Evolutionary conservation across 1,140 invertebrate genomes (phyloP), one percentile per base, ranked within the genome.

Genomic region (Kradibia gibbosae): DNA sequence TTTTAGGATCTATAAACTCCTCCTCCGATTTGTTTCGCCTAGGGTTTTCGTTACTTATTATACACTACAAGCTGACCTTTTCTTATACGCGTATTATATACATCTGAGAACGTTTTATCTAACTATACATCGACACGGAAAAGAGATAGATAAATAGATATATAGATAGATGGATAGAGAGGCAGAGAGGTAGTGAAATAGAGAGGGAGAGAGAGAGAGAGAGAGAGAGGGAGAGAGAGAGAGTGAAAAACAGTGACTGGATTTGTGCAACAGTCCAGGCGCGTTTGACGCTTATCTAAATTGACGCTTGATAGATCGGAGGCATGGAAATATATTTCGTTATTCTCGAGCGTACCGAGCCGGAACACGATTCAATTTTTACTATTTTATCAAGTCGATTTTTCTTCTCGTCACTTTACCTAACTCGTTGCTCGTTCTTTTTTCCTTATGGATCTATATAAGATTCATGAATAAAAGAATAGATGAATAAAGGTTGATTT

Each of bases 281-380:
- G 60, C 50, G 65, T 77, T 60, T 81, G 80, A 81, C 45, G 67
- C 81, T 82, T 78, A 82, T 82, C 81, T 82, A 78, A 82, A 82
- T 82, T 82, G 81, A 82, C 75, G 70, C 75, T 53, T 62, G 67
- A 82, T 28, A 78, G 75, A 82, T 78, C 75, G 75, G 31, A 45
- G 72, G 39, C 50, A 31, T 71, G 77, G 62, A 53, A 72, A 53
- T 57, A 22, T 71, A 62, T 75, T 74, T 74, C 57, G 71, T 74
- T 67, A 75, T 75, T 50, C 72, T 20, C 31, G 45, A 34, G 79
- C 50, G n/a, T 62, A 75, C 39, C 79, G 34, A 75, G 34, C 60
- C 28, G 72, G 79, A 81, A 81, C 45, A 45, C 55, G 57, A 81
- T 75, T 75, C 72, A 81, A 75, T 81, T 81, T 81, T 81, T 81